Percentiles rank a stretch among this genome's conserved stretches.
These are phyloP conservation scores for Chloroceryle aenea DNA, from an alignment of 2,113 vertebrate species.

Conservation along the genomic window DNA sequence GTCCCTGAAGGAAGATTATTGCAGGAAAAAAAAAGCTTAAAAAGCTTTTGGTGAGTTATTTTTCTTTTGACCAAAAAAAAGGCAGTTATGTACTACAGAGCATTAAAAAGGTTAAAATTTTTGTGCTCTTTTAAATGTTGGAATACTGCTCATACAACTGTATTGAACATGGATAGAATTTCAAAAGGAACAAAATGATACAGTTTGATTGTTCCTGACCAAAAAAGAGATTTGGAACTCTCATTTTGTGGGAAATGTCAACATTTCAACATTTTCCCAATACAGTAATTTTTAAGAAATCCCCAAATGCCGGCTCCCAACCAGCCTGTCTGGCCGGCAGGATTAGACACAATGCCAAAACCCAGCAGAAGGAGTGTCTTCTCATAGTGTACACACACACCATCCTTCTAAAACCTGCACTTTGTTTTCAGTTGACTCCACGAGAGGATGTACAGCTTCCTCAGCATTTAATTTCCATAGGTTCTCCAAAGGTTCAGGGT, in stretches of 20 bases:
- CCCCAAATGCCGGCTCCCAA: conserved; percentile 13
- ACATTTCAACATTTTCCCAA: conserved; percentile 28
- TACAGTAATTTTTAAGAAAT: conserved; percentile 44
- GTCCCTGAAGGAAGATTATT: not conserved
- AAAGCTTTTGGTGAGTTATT: not conserved
- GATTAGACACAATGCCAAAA: not conserved
- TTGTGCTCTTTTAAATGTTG: not conserved
- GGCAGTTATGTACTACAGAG: not conserved
- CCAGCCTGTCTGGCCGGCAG: not conserved
- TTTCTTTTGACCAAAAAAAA: not conserved
- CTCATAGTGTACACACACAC: not conserved
- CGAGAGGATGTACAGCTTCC: not conserved
- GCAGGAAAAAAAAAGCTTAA: not conserved
- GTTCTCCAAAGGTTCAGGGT: not conserved
- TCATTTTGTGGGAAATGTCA: conserved; percentile 35
- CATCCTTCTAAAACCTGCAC: not conserved
- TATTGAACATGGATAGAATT: not conserved
- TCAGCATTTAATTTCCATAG: not conserved
- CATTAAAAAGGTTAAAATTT: not conserved
- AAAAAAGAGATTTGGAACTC: not conserved
- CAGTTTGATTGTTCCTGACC: not conserved
- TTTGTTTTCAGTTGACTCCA: not conserved
- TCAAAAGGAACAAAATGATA: not conserved
- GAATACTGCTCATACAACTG: not conserved
- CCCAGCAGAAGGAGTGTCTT: not conserved